phyloP scores from a whole-genome alignment of 2,888 invertebrate genomes.

The Girardia tigrina region DNA sequence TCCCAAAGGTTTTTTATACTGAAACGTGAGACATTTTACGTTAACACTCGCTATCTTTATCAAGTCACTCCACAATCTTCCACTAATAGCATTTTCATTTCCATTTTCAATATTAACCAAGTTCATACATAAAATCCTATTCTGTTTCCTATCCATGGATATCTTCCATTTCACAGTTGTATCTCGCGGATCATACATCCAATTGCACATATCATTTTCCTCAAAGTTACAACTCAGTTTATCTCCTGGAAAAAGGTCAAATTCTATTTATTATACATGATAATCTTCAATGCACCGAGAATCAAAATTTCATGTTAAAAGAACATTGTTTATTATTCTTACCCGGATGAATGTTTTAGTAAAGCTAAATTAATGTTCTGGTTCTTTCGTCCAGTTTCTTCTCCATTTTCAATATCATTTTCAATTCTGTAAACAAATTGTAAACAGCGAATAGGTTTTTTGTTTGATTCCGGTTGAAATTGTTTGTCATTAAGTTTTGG shows the following conservation, averaged over 20 bases:
- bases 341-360: neutral
- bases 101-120: constrained; percentile 5
- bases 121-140: constrained; percentile 3
- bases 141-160: neutral
- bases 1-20: neutral
- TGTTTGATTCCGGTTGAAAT: no score
- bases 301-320: neutral
- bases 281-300: constrained; percentile 9
- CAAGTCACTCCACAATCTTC: constrained; percentile 20
- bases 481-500: no score
- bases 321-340: neutral
- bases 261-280: no score
- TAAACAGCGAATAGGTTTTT: neutral
- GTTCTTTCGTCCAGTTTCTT: neutral
- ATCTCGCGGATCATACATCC: constrained; percentile 32
- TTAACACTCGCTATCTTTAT: neutral
- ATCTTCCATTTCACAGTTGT: constrained; percentile 31
- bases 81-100: neutral
- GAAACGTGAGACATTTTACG: neutral
- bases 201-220: constrained; percentile 8
- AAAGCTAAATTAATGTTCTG: neutral
- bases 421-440: constrained; percentile 11
- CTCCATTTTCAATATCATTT: neutral
- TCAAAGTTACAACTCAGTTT: constrained; percentile 33
- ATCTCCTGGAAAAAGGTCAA: neutral